Evolutionary conservation across 2,888 invertebrate species (phyloP).

Genomic region (Dendrolimus houi): DNA sequence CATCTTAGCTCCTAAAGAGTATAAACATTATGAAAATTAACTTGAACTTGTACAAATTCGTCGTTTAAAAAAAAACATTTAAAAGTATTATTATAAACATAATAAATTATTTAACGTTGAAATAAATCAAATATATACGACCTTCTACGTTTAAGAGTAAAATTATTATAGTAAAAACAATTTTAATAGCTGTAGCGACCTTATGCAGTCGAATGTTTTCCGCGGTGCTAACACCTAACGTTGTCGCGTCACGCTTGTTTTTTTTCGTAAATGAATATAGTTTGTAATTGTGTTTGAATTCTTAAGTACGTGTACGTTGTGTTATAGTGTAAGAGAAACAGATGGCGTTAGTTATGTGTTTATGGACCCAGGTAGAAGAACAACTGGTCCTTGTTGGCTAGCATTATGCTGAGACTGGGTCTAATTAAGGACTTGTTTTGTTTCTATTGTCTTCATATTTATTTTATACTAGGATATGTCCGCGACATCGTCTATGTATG

Average conservation of each 20-base stretch:
- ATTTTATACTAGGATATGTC: no score
- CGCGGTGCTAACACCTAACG: slow-evolving; percentile 31
- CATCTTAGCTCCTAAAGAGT: no score
- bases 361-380: no score
- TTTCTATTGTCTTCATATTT: no score
- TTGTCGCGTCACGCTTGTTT: slow-evolving; percentile 19
- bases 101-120: background rate
- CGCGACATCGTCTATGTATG: no score
- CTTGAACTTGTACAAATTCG: no score
- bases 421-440: no score
- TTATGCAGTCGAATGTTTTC: slow-evolving; percentile 58
- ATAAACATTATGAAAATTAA: no score
- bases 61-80: no score
- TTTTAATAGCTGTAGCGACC: slow-evolving; percentile 39
- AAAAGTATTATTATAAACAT: no score
- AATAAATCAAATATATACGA: background rate
- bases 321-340: slow-evolving; percentile 13
- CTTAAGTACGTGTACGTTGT: background rate
- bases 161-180: slow-evolving; percentile 24
- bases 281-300: background rate
- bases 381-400: no score
- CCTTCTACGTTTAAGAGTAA: background rate
- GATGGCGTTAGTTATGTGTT: slow-evolving; percentile 18
- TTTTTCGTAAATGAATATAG: background rate
- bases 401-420: no score